A percentile compares a stretch with the other conserved stretches of the same genome.
Conservation (phyloP, 2,113 vertebrate genomes). For the Microcebus ravelobensis region DNA sequence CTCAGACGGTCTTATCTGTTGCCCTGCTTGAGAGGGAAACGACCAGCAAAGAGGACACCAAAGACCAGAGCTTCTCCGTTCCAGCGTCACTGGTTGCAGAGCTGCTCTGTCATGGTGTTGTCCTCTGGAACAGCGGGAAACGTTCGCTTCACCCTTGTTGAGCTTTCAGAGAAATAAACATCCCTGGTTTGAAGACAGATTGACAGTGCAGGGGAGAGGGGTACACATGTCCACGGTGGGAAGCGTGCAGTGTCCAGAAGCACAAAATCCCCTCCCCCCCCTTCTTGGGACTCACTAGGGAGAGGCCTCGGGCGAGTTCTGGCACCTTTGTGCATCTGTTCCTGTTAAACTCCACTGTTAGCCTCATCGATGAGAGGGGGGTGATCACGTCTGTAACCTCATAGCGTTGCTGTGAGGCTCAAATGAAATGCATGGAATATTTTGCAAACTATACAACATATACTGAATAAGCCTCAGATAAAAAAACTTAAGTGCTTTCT, state of each 20-base stretch:
- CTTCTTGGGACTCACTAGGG: not conserved
- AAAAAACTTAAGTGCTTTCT: not conserved
- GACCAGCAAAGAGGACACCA: too few relatives aligned
- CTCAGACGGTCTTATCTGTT: too few relatives aligned
- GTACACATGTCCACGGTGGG: not conserved
- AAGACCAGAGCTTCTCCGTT: not conserved
- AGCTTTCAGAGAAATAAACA: not conserved
- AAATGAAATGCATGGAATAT: not conserved
- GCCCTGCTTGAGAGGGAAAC: accelerated
- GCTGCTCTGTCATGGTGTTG: accelerated
- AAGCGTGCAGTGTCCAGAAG: too few relatives aligned
- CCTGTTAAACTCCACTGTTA: accelerated
- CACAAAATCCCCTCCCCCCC: accelerated
- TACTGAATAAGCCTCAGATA: not conserved
- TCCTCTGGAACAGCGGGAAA: not conserved
- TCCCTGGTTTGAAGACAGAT: not conserved
- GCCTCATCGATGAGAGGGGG: accelerated
- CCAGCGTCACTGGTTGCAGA: not conserved
- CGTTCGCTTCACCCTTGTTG: not conserved
- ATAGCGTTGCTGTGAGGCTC: not conserved
- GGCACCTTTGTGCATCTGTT: not conserved
- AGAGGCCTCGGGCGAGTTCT: too few relatives aligned
- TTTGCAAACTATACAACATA: not conserved
- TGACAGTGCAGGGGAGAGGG: not conserved
- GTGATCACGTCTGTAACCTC: not conserved